These are phyloP conservation scores for Argynnis bischoffii DNA, from an alignment of 2,888 invertebrate genomes.

Conservation along the genomic window DNA sequence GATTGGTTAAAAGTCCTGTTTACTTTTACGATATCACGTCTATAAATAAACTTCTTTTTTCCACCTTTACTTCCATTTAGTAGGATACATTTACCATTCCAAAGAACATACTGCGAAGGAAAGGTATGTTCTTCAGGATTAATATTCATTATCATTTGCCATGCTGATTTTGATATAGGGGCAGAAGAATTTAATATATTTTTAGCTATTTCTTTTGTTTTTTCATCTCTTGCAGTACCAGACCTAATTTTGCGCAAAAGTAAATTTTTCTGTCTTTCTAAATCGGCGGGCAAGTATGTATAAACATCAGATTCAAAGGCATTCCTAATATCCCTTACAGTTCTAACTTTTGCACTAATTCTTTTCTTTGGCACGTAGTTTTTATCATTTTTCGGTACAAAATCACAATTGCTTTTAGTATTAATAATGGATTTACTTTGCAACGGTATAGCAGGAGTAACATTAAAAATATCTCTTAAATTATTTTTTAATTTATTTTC, in stretches of 20 bases:
- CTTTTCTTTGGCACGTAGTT: constrained; percentile 63
- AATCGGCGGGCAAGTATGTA: constrained; percentile 52
- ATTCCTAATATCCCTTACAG: constrained; percentile 66
- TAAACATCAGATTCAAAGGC: constrained; percentile 65
- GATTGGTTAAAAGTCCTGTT: constrained; percentile 42
- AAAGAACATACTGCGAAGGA: constrained; percentile 63
- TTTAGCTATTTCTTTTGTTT: constrained; percentile 60
- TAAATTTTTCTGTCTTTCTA: constrained; percentile 61
- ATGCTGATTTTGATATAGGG: constrained; percentile 64
- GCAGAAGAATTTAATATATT: constrained; percentile 57
- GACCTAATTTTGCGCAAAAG: constrained; percentile 65
- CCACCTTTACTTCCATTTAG: constrained; percentile 70
- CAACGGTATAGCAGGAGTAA: constrained; percentile 50
- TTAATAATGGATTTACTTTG: constrained; percentile 36
- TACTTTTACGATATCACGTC: constrained; percentile 53
- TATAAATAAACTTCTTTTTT: constrained; percentile 58
- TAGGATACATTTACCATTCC: constrained; percentile 63
- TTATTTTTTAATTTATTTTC: constrained; percentile 51
- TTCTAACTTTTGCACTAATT: constrained; percentile 63
- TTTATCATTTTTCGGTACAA: constrained; percentile 60
- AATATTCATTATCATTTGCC: constrained; percentile 74
- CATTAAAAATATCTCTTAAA: constrained; percentile 58
- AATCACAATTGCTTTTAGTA: constrained; percentile 49
- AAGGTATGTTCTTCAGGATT: constrained; percentile 59
- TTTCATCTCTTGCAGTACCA: constrained; percentile 57